A percentile compares a stretch with the other conserved stretches of the same genome.
Evolutionary conservation across 2,797 vertebrate genomes (phyloP).

Genomic region (Sebastes kiyomatsui): DNA sequence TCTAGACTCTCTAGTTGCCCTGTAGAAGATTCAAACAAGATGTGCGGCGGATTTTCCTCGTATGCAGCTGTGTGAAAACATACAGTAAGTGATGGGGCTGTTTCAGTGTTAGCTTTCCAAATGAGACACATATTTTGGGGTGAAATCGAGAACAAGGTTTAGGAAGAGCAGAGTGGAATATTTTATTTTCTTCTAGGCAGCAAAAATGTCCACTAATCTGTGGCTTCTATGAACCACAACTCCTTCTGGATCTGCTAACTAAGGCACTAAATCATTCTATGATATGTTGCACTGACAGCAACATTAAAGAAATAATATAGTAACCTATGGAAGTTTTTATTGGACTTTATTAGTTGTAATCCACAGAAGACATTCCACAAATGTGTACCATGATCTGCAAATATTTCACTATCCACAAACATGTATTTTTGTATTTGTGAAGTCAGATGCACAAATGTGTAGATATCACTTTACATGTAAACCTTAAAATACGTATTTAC

Average conservation of each 20-base stretch:
- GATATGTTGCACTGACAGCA: neutral
- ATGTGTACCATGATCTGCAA: no score
- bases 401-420: no score
- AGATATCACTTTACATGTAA: no score
- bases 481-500: no score
- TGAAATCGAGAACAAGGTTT: neutral
- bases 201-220: neutral
- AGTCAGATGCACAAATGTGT: no score
- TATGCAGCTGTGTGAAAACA: conserved; percentile 40
- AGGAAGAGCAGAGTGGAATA: conserved; percentile 9
- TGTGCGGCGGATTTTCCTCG: conserved; percentile 32
- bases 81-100: neutral
- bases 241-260: neutral
- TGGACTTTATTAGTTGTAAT: no score
- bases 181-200: conserved; percentile 11
- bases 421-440: no score
- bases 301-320: neutral
- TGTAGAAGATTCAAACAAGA: conserved; percentile 55
- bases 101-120: conserved; percentile 23
- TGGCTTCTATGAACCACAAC: neutral
- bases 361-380: no score
- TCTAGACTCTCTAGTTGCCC: conserved; percentile 30
- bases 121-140: conserved; percentile 18
- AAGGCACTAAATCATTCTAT: neutral
- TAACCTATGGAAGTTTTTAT: neutral